Base-by-base conservation (phyloP, 1,140 invertebrate genomes). In the Batillaria attramentaria region DNA sequence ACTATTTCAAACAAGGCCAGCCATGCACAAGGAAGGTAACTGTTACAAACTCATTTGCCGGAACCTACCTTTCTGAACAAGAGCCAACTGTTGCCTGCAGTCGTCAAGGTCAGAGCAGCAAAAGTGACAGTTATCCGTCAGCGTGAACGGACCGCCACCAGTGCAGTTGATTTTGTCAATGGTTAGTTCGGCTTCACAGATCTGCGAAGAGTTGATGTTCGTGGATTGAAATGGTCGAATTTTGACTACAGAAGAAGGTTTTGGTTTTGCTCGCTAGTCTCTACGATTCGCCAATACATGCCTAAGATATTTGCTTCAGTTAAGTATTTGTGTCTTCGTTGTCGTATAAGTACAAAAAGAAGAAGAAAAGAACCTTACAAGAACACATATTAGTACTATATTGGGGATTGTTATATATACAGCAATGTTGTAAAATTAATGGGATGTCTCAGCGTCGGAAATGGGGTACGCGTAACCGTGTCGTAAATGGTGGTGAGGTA, bases 41-140 rank as follows among this genome's bases (percentile, higher is more conserved):
- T n/a, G n/a, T n/a, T n/a, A n/a, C n/a, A n/a, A n/a, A n/a, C n/a
- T n/a, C n/a, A n/a, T n/a, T n/a, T n/a, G n/a, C n/a, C n/a, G n/a
- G n/a, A n/a, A n/a, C n/a, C n/a, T 62, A 62, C 57, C 8, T 62
- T 62, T 5, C 33, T 62, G 57, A 24, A 62, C 57, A 1, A 62
- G 24, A 24, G 10, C 57, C 57, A 62, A 28, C 57, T 62, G 57
- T 10, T 24, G 10, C n/a, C 57, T 24, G 57, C 57, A 62, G 57
- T 10, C 57, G 3, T 62, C 57, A n/a, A 62, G 24, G 3, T 62
- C 57, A 8, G 57, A 62, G 57, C 57, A 62, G 57, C 57, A 62
- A n/a, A 62, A 62, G 5, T 62, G 57, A 62, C 57, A 62, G n/a
- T 62, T 31, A 31, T 62, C 57, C n/a, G n/a, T 13, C 24, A 62